A percentile compares a stretch with the other conserved stretches of the same genome.
These are phyloP conservation scores for Petrocephalus zakoni DNA, from an alignment of 2,113 vertebrate genomes.

Conservation along the genomic window DNA sequence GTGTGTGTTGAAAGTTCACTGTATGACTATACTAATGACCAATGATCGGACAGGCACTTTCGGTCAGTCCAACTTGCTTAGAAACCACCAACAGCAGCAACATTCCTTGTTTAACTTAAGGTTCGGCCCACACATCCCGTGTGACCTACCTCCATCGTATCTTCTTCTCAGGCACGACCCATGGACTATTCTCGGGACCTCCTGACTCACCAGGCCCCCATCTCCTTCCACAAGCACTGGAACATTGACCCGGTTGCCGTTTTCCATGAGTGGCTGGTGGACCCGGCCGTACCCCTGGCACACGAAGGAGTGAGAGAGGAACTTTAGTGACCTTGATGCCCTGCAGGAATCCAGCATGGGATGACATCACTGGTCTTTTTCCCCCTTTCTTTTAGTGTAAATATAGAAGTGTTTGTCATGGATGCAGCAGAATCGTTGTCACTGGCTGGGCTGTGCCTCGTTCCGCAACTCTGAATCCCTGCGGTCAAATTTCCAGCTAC, in stretches of 20 bases:
- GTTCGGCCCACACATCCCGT: constrained; percentile 15
- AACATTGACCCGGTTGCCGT: constrained; percentile 77
- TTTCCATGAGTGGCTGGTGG: constrained; percentile 73
- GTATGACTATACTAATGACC: neutral
- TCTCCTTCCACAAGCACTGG: constrained; percentile 95
- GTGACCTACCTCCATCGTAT: constrained; percentile 11
- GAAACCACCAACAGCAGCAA: neutral
- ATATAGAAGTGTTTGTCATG: neutral
- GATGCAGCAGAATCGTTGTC: neutral
- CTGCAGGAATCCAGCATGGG: neutral
- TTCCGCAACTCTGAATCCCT: neutral
- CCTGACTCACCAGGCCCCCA: constrained; percentile 67
- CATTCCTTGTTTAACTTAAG: neutral
- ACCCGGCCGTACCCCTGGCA: constrained; percentile 30
- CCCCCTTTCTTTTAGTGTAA: neutral
- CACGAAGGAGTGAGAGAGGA: constrained; percentile 47
- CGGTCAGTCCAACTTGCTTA: neutral
- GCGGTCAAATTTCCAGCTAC: neutral
- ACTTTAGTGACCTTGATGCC: constrained; percentile 44
- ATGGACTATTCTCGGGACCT: constrained; percentile 74
- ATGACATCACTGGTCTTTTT: neutral
- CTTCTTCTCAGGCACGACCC: constrained; percentile 69
- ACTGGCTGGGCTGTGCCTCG: neutral
- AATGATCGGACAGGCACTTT: neutral
- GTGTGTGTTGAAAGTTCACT: neutral